These are phyloP conservation scores for Temnothorax longispinosus DNA, from an alignment of 1,140 invertebrate genomes.

Conservation along the genomic window DNA sequence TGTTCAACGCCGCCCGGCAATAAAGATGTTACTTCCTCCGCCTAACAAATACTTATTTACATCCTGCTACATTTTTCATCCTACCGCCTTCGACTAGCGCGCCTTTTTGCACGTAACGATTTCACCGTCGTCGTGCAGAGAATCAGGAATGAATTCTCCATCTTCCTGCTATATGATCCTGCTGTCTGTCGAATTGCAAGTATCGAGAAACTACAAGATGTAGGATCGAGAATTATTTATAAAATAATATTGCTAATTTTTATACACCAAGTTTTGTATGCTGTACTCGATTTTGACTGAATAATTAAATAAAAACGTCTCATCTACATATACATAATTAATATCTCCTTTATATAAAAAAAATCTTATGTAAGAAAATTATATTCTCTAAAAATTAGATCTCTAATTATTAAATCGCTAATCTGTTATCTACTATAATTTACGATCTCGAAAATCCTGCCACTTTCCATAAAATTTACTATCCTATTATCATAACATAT, in stretches of 20 bases:
- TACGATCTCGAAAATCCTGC: neutral
- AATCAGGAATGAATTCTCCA: conserved; percentile 23
- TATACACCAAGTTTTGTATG: neutral
- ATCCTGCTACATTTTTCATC: conserved; percentile 64
- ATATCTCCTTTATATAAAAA: neutral
- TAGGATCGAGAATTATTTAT: neutral
- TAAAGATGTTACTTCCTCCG: conserved; percentile 63
- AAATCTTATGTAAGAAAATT: neutral
- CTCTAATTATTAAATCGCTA: neutral
- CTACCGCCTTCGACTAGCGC: conserved; percentile 24
- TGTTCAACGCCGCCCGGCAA: conserved; percentile 6
- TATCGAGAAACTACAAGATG: neutral
- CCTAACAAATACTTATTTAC: conserved; percentile 64
- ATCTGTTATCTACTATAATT: neutral
- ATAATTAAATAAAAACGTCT: neutral
- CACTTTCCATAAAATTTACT: neutral
- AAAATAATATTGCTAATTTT: neutral
- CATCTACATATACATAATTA: neutral
- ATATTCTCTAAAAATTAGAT: neutral
- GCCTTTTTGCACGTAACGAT: conserved; percentile 35
- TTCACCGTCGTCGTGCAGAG: neutral
- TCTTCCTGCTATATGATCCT: neutral
- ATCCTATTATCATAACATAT: neutral
- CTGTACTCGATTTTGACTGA: neutral
- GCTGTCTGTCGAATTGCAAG: neutral